Base-by-base conservation (phyloP, 2,113 vertebrate genomes). In the Pangasianodon hypophthalmus region DNA sequence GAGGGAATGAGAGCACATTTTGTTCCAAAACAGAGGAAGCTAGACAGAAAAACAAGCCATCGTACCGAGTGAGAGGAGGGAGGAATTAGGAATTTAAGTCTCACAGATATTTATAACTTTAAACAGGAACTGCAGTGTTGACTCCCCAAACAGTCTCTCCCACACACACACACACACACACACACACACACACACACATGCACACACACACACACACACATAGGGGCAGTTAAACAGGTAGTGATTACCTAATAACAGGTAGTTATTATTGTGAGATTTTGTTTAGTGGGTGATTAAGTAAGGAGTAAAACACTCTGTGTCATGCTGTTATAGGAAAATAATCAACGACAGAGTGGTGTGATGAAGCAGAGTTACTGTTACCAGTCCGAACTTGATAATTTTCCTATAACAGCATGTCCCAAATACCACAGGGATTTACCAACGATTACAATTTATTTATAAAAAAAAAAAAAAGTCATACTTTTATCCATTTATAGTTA, bases 81-180 rank as follows among this genome's bases (percentile, higher is more conserved):
- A 80, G 86, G 85, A 90, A 69, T 48, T 2, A 93, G 91, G 91
- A 94, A 94, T 94, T 94, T 93, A 91, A 92, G 94, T 93, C 89
- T 71, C 75, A 91, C 91, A 94, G 94, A 94, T 95, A 95, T 95
- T 95, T 96, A 95, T 94, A 95, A 93, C 93, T 77, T 84, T 93
- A 92, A 95, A 95, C 95, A 95, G 94, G 93, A 95, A 95, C 93
- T 93, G 88, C 89, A 91, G 93, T 95, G 95, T 95, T 95, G 93
- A 94, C 92, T 95, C 90, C 91, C 85, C 91, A 94, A 94, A 94
- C 50, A 82, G 14, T 82, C 79, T 82, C 41, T 48, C 21, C 21
- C 44, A 77, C 21, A 77, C 41, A 77, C 37, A 46, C 69, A 73
- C 69, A 37, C 69, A 73, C 69, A 73, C 69, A 73, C 69, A 71